Base-by-base conservation (phyloP, 2,888 invertebrate genomes). In the Abscondita cerata region DNA sequence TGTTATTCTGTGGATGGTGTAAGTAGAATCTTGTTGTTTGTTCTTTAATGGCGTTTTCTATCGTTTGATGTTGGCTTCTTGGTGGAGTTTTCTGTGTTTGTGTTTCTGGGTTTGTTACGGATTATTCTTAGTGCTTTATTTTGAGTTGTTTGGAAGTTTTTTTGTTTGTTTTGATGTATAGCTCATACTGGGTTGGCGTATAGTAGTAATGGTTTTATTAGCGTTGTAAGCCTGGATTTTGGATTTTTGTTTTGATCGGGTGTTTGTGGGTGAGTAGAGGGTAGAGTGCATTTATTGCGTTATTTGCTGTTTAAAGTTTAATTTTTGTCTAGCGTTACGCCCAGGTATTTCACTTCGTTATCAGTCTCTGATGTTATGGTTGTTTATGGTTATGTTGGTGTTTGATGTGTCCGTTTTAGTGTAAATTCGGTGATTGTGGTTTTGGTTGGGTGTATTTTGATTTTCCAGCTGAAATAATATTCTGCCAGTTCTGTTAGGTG, bases 391-490 rank as follows among this genome's bases (percentile, higher is more conserved):
- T 2, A 36, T 36, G 36, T 36, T 12, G 11, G 36, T 6, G 13
- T 2, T 36, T 36, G 25, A 6, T 25, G 3, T 36, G 3, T 12
- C 4, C 11, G 5, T 11, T 48, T 48, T 48, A 12, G 19, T n/a
- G 47, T 13, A 15, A 48, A 48, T 25, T 31, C 4, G 4, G 25
- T 48, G 19, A 19, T 25, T 31, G 19, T n/a, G 25, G 47, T 48
- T 20, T 48, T 48, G 11, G n/a, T 20, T 20, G 31, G 25, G 8
- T 48, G 25, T 48, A 48, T 48, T 11, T 31, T 13, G 1, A 31
- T 44, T 44, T 44, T 44, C 44, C 44, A 44, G 11, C 19, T 44
- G 11, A 18, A 9, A 18, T 18, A 44, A 12, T 20, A 48, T 48
- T 25, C 31, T n/a, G 1, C 25, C 12, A 48, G 31, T 13, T 13